phyloP scores from a whole-genome alignment of 1,140 invertebrate genomes.

The Berghia stephanieae region DNA sequence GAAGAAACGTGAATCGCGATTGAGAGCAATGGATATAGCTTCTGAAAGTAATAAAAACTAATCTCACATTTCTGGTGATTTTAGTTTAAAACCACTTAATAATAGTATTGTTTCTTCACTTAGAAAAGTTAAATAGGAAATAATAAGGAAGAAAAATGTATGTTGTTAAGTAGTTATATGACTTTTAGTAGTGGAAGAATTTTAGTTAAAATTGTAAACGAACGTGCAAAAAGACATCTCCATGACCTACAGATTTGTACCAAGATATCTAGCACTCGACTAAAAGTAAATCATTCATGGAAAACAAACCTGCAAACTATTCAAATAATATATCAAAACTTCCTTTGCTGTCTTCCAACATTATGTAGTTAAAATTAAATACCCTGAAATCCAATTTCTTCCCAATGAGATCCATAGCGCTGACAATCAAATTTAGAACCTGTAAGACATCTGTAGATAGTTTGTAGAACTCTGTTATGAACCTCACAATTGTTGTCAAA shows the following conservation, averaged over 20 bases:
- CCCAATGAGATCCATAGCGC: conserved; percentile 71
- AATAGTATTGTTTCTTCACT: too few relatives aligned
- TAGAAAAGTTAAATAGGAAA: too few relatives aligned
- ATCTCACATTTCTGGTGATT: too few relatives aligned
- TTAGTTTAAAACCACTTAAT: too few relatives aligned
- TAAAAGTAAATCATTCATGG: background rate
- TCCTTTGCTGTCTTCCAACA: background rate
- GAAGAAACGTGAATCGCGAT: too few relatives aligned
- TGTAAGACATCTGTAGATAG: conserved; percentile 70
- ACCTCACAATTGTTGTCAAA: conserved; percentile 66
- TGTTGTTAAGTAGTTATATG: too few relatives aligned
- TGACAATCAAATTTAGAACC: conserved; percentile 68
- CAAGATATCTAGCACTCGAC: background rate
- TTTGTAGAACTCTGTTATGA: conserved; percentile 69
- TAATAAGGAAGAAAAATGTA: too few relatives aligned
- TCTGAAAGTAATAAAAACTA: too few relatives aligned
- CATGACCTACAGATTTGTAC: background rate
- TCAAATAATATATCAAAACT: background rate
- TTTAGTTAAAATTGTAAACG: background rate
- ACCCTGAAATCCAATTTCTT: conserved; percentile 73
- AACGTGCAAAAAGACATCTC: background rate
- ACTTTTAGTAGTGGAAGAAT: too few relatives aligned
- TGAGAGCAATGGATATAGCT: too few relatives aligned
- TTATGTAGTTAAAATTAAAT: background rate
- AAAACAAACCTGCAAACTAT: background rate